Percentiles rank a stretch among this genome's conserved stretches.
phyloP scores from a whole-genome alignment of 2,113 vertebrate genomes.

The Colaptes auratus region DNA sequence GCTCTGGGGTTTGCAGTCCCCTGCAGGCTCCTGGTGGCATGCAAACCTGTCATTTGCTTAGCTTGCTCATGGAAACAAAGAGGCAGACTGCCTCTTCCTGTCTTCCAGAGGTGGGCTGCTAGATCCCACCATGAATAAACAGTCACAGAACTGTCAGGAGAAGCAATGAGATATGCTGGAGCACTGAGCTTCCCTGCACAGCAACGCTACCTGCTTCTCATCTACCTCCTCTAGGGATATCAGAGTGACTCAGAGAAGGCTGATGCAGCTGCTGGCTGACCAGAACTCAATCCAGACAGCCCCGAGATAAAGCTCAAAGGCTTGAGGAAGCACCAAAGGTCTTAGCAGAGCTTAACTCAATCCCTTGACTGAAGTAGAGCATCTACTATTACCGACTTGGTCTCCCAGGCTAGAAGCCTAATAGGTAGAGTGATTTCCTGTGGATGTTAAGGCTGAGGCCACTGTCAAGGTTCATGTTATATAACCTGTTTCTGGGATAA shows the following conservation, averaged over 20 bases:
- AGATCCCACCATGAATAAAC: too few relatives aligned
- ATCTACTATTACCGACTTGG: neutral
- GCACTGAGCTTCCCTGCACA: neutral
- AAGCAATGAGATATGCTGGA: neutral
- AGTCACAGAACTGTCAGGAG: neutral
- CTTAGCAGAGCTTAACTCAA: slow-evolving; percentile 66
- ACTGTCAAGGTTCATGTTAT: neutral
- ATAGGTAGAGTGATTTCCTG: neutral
- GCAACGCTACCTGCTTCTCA: neutral
- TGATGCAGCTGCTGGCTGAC: neutral
- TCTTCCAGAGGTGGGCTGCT: too few relatives aligned
- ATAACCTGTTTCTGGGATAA: neutral
- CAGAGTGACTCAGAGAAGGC: neutral
- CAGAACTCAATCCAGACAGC: neutral
- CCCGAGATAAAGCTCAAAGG: slow-evolving; percentile 36
- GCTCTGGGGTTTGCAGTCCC: too few relatives aligned
- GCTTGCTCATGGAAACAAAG: too few relatives aligned
- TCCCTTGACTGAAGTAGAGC: slow-evolving; percentile 49
- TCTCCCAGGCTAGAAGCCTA: neutral
- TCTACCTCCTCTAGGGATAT: neutral
- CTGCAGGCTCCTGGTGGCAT: too few relatives aligned
- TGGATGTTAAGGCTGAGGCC: neutral
- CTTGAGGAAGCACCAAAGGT: slow-evolving; percentile 49
- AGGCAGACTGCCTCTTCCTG: too few relatives aligned
- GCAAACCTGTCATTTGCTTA: too few relatives aligned